Evolutionary conservation across 1,140 invertebrate genomes (phyloP).

Genomic region (Drosophila auraria): DNA sequence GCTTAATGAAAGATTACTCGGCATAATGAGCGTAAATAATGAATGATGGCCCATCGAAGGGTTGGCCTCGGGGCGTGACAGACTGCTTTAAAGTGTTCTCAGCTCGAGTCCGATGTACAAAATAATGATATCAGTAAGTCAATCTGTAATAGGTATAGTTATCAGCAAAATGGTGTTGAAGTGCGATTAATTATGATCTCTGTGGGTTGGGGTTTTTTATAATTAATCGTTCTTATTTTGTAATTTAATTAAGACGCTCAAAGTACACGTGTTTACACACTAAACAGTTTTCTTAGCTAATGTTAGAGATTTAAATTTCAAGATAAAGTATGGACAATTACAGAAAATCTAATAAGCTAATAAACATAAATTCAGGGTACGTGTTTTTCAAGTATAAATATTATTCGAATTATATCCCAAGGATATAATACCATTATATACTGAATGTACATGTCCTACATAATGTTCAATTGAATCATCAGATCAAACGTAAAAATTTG

Average conservation of each 20-base stretch:
- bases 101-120: constrained; percentile 6
- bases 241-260: background rate
- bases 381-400: too few relatives aligned
- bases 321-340: too few relatives aligned
- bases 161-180: constrained; percentile 25
- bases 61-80: constrained; percentile 28
- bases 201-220: background rate
- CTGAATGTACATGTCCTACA: too few relatives aligned
- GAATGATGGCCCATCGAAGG: constrained; percentile 51
- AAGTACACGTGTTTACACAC: background rate
- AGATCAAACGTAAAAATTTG: background rate
- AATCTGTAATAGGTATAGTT: constrained; percentile 31
- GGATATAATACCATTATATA: too few relatives aligned
- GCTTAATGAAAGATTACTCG: constrained; percentile 60
- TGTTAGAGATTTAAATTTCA: too few relatives aligned
- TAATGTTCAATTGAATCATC: background rate
- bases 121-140: constrained; percentile 37
- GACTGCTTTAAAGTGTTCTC: constrained; percentile 23
- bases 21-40: constrained; percentile 60
- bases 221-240: background rate
- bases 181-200: constrained; percentile 22
- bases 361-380: too few relatives aligned
- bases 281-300: too few relatives aligned
- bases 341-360: too few relatives aligned
- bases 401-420: background rate